A percentile compares a stretch with the other conserved stretches of the same genome.
These are phyloP conservation scores for Drosophila tsacasi DNA, from an alignment of 1,140 invertebrate species.

Conservation along the genomic window DNA sequence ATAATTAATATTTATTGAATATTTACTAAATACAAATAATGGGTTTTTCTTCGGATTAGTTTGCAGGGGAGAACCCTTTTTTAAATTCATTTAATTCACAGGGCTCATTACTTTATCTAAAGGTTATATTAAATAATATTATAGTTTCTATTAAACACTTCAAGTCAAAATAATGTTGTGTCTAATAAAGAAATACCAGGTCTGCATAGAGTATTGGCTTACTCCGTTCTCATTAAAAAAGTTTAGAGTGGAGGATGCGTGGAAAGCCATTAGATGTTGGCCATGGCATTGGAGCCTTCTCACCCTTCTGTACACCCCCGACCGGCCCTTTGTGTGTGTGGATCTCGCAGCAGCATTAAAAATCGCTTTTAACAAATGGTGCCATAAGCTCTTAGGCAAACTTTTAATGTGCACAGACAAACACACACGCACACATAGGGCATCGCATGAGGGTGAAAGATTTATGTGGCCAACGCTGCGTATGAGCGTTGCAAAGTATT, in stretches of 20 bases:
- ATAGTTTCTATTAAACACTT: neutral
- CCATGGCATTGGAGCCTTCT: constrained; percentile 45
- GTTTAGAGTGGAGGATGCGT: constrained; percentile 55
- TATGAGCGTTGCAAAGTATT: constrained; percentile 64
- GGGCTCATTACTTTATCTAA: neutral
- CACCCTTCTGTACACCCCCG: neutral
- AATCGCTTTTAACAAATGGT: constrained; percentile 82
- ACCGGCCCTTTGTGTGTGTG: constrained; percentile 24
- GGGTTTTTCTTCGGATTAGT: neutral
- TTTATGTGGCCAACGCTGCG: constrained; percentile 68
- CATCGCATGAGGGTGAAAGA: constrained; percentile 45
- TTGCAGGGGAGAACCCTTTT: neutral
- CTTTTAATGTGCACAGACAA: constrained; percentile 70
- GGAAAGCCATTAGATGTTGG: constrained; percentile 71
- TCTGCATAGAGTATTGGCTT: constrained; percentile 38
- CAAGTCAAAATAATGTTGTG: neutral
- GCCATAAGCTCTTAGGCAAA: constrained; percentile 80
- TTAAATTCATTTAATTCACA: neutral
- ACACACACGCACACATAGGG: constrained; percentile 32
- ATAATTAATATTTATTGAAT: neutral
- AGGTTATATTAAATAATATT: too few species aligned
- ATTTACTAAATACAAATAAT: neutral
- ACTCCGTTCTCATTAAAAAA: constrained; percentile 66
- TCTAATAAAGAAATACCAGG: neutral
- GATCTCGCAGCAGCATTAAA: constrained; percentile 73